Conservation (phyloP, 2,797 vertebrate genomes). For the Micrastur ruficollis region DNA sequence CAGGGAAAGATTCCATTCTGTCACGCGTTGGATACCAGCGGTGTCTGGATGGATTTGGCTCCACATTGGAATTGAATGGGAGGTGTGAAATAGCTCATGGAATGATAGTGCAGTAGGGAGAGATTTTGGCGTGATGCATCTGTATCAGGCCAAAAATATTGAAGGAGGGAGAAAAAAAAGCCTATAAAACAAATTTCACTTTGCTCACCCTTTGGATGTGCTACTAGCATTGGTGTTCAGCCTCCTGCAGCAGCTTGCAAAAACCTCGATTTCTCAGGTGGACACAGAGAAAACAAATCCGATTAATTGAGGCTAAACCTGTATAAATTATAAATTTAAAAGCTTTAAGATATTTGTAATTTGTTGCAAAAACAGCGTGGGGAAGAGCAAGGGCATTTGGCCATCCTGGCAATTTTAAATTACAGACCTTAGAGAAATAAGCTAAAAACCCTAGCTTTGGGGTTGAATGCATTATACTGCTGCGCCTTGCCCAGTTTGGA, state of each 20-base stretch:
- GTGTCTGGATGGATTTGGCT: neutral
- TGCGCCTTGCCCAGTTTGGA: neutral
- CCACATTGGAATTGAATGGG: neutral
- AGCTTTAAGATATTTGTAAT: neutral
- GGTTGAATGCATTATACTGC: neutral
- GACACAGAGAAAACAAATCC: neutral
- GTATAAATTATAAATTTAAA: neutral
- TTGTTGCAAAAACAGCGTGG: neutral
- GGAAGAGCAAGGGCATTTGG: neutral
- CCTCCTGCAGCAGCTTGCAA: neutral
- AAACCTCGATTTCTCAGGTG: neutral
- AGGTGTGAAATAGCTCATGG: conserved; percentile 40
- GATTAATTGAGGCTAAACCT: neutral
- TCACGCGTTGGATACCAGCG: neutral
- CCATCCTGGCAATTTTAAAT: neutral
- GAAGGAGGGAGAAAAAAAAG: neutral
- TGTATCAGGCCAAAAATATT: neutral
- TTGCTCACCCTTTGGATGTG: neutral
- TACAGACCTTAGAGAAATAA: neutral
- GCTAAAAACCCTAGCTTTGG: neutral
- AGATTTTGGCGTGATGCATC: neutral
- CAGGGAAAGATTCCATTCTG: neutral
- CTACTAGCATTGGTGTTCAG: neutral
- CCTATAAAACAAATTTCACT: neutral
- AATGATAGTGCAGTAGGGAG: neutral